Conservation (phyloP, 2,888 invertebrate species). For the Philonicus albiceps region DNA sequence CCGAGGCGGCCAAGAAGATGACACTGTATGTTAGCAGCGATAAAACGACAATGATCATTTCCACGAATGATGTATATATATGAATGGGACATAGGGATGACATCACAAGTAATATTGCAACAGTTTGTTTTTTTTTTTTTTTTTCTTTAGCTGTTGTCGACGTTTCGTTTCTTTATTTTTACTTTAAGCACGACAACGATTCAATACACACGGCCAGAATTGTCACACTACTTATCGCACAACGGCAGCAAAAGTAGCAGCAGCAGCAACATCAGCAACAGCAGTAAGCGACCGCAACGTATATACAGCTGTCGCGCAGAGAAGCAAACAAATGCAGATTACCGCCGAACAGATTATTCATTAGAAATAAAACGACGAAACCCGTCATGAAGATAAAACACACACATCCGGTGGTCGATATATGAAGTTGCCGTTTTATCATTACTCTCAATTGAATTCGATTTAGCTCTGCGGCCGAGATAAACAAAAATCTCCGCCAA, state of each 20-base stretch:
- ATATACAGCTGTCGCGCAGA: background rate
- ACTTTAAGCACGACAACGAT: background rate
- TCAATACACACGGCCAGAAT: background rate
- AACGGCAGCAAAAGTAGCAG: background rate
- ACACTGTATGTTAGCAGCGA: background rate
- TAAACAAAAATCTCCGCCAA: slow-evolving; percentile 13
- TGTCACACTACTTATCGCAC: slow-evolving; percentile 39
- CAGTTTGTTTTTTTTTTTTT: no score
- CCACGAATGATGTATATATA: background rate
- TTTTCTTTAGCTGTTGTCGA: background rate
- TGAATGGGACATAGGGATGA: background rate
- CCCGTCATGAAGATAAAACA: slow-evolving; percentile 47
- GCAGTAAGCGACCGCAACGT: background rate
- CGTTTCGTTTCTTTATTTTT: background rate
- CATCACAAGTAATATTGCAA: slow-evolving; percentile 8
- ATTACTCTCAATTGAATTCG: slow-evolving; percentile 49
- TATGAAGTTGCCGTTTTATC: slow-evolving; percentile 45
- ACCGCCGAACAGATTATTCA: slow-evolving; percentile 45
- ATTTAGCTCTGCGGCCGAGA: slow-evolving; percentile 45
- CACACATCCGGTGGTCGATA: slow-evolving; percentile 49
- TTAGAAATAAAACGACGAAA: slow-evolving; percentile 43
- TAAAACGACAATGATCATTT: slow-evolving; percentile 14
- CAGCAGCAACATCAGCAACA: background rate
- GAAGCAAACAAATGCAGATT: slow-evolving; percentile 25
- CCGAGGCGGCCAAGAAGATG: background rate